Evolutionary conservation across 2,888 invertebrate species (phyloP).

Genomic region (Erebia epiphron): DNA sequence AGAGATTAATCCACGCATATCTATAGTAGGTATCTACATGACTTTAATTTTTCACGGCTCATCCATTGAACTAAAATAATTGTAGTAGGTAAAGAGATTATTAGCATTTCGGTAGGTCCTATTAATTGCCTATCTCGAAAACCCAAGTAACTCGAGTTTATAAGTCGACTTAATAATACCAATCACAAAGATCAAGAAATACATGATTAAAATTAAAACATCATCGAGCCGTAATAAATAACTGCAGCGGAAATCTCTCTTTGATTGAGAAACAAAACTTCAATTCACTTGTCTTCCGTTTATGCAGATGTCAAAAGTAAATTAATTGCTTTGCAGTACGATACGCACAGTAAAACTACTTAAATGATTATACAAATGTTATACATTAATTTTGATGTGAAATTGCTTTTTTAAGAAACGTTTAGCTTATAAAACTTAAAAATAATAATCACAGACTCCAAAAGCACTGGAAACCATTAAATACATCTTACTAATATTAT

Average conservation of each 20-base stretch:
- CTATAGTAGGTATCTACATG: too few relatives aligned
- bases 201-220: slow-evolving; percentile 12
- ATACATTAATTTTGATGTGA: not conserved
- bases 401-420: not conserved
- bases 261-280: slow-evolving; percentile 38
- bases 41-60: too few relatives aligned
- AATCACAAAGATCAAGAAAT: not conserved
- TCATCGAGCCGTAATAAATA: slow-evolving; percentile 33
- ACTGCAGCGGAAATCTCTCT: slow-evolving; percentile 40
- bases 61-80: not conserved
- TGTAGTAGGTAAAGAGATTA: not conserved
- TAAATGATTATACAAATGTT: too few relatives aligned
- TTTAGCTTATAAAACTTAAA: not conserved
- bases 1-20: too few relatives aligned
- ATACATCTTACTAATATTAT: too few relatives aligned
- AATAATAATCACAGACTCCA: too few relatives aligned
- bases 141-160: not conserved
- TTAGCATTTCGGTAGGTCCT: not conserved
- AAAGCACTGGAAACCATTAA: too few relatives aligned
- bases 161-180: not conserved
- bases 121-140: not conserved
- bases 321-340: slow-evolving; percentile 35
- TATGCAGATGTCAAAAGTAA: slow-evolving; percentile 37
- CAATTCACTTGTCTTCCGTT: slow-evolving; percentile 38
- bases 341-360: not conserved